Base-by-base conservation (phyloP, 2,888 invertebrate genomes). In the Sarcophaga subvicina region DNA sequence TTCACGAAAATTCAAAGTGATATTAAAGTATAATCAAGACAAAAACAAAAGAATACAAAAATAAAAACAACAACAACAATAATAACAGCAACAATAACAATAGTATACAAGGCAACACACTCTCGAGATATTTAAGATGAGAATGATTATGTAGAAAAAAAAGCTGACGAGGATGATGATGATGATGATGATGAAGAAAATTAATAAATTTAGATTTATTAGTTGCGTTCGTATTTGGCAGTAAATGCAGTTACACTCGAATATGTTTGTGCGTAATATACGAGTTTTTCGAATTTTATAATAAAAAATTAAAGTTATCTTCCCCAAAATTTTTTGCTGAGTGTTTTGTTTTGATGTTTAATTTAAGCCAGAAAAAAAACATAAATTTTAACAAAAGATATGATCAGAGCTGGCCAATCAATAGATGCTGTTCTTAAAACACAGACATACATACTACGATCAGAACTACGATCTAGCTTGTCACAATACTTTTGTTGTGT, bases 1-100 rank as follows among this genome's bases (percentile, higher is more conserved):
- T 79, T 86, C 87, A 81, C 80, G 70, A 83, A 88, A 89, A 88
- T 86, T 80, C 85, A 86, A 88, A 87, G 73, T 85, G 87, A 89
- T 87, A 88, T 84, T 80, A 85, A 87, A 87, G 80, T 75, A 87
- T 85, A 85, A 80, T 80, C 84, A 82, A 80, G 70, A 37, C 37
- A 80, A 82, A 78, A 75, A 87, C 82, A 87, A 76, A 77, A 64
- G 60, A 81, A 79, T 67, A 78, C 78, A 49, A 78, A 49, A 49
- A 79, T 67, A 78, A 81, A 78, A 81, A 54, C 80, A 73, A 81
- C 64, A 47, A 47, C 14, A 70, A 45, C 49, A 22, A 22, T 1
- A 49, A 79, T 63, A 78, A 81, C 22, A 22, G 45, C 78, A 73
- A 81, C 64, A 47, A 47, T 8, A 70, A 45, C 49, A 64, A 72